Evolutionary conservation across 1,140 invertebrate species (phyloP).

Genomic region (Physella acuta): DNA sequence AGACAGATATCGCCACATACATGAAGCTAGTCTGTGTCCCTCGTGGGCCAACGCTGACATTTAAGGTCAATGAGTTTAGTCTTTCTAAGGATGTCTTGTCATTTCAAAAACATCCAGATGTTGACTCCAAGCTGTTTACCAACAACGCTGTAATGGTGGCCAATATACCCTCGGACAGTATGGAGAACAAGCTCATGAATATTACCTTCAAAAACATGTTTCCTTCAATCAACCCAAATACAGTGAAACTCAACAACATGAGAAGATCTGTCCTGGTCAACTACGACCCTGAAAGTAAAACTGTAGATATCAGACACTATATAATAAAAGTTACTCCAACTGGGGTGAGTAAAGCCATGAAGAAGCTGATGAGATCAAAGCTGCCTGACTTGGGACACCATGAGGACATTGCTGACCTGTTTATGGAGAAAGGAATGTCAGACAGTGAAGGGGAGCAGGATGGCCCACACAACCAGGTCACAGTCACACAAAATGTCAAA

Average conservation of each 20-base stretch:
- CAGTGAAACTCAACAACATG: conserved; percentile 82
- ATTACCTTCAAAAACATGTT: conserved; percentile 99
- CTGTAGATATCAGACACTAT: conserved; percentile 92
- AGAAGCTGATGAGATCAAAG: conserved; percentile 83
- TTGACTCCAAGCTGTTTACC: conserved; percentile 73
- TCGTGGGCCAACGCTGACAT: conserved; percentile 73
- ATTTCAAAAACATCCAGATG: conserved; percentile 75
- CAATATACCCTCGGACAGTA: conserved; percentile 80
- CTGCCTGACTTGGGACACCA: conserved; percentile 87
- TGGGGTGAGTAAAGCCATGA: conserved; percentile 87
- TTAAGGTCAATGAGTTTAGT: conserved; percentile 81
- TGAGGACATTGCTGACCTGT: conserved; percentile 50
- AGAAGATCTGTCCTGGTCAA: conserved; percentile 87
- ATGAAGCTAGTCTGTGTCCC: conserved; percentile 79
- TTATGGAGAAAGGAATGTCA: conserved; percentile 67
- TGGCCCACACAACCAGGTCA: conserved; percentile 59
- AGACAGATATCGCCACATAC: conserved; percentile 79
- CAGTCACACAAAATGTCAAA: conserved; percentile 66
- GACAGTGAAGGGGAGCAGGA: conserved; percentile 91
- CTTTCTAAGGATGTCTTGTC: conserved; percentile 84
- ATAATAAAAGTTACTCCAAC: conserved; percentile 72
- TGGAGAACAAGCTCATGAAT: conserved; percentile 88
- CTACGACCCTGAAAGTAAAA: conserved; percentile 83
- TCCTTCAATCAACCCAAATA: conserved; percentile 91
- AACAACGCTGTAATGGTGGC: conserved; percentile 87